A percentile compares a stretch with the other conserved stretches of the same genome.
Evolutionary conservation across 2,113 vertebrate species (phyloP).

Genomic region (Pituophis catenifer): DNA sequence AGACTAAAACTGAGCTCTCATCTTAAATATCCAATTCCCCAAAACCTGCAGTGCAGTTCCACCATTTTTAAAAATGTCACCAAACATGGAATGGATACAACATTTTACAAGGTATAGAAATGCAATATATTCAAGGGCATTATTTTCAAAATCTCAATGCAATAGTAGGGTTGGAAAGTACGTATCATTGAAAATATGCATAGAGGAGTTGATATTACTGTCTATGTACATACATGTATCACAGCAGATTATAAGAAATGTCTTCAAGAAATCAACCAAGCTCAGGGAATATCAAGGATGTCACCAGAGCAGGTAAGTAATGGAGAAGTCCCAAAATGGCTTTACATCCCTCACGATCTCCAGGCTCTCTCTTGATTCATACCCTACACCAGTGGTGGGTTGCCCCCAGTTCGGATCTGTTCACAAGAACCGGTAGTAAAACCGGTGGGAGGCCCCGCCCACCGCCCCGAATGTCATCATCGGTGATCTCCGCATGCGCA

Average conservation of each 20-base stretch:
- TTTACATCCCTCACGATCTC: not conserved
- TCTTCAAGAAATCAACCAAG: no score
- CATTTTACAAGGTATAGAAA: not conserved
- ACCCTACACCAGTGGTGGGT: no score
- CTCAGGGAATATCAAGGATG: no score
- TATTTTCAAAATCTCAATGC: not conserved
- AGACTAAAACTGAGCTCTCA: not conserved
- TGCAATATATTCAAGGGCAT: not conserved
- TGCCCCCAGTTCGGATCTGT: no score
- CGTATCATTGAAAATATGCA: not conserved
- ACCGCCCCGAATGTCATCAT: no score
- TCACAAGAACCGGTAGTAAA: no score
- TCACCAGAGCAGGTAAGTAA: not conserved
- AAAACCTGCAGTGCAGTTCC: not conserved
- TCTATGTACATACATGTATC: no score
- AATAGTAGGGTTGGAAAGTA: not conserved
- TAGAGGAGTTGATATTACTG: not conserved
- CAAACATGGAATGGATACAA: not conserved
- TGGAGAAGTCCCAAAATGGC: not conserved
- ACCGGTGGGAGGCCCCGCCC: no score
- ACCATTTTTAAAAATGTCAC: not conserved
- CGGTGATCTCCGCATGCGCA: no score
- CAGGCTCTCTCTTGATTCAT: not conserved
- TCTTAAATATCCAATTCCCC: not conserved
- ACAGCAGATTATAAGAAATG: no score